Percentiles rank a stretch among this genome's conserved stretches.
Evolutionary conservation across 2,888 invertebrate species (phyloP).

Genomic region (Biston stratarius): DNA sequence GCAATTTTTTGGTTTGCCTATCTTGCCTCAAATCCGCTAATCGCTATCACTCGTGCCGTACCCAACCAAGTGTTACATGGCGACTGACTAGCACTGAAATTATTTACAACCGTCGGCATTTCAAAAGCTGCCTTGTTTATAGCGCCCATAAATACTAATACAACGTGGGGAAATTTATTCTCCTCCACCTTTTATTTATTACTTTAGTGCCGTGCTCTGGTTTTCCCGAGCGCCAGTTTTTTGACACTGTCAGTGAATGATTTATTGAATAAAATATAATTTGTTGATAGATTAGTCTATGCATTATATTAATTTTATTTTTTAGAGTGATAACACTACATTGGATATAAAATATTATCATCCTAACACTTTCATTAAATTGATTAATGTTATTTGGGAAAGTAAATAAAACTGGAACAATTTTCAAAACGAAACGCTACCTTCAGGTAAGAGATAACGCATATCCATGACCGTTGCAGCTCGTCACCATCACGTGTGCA

Average conservation of each 20-base stretch:
- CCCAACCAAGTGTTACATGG: slow-evolving; percentile 74
- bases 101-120: slow-evolving; percentile 82
- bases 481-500: no score
- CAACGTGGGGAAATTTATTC: slow-evolving; percentile 82
- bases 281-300: not conserved
- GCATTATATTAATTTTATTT: not conserved
- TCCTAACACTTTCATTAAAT: no score
- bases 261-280: slow-evolving; percentile 19
- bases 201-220: slow-evolving; percentile 66
- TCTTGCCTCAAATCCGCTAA: not conserved
- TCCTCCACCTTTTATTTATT: slow-evolving; percentile 82
- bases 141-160: slow-evolving; percentile 83
- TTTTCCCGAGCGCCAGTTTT: slow-evolving; percentile 58
- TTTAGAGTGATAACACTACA: no score
- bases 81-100: slow-evolving; percentile 77
- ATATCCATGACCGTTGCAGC: no score
- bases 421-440: no score
- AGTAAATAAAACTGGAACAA: no score
- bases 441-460: no score
- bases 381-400: no score
- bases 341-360: no score
- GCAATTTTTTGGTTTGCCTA: not conserved
- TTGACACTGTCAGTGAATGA: slow-evolving; percentile 41
- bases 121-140: slow-evolving; percentile 81
- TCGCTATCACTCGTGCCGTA: slow-evolving; percentile 47